These are phyloP conservation scores for Hypotaenidia philippensis DNA, from an alignment of 2,797 vertebrate genomes.

Conservation along the genomic window DNA sequence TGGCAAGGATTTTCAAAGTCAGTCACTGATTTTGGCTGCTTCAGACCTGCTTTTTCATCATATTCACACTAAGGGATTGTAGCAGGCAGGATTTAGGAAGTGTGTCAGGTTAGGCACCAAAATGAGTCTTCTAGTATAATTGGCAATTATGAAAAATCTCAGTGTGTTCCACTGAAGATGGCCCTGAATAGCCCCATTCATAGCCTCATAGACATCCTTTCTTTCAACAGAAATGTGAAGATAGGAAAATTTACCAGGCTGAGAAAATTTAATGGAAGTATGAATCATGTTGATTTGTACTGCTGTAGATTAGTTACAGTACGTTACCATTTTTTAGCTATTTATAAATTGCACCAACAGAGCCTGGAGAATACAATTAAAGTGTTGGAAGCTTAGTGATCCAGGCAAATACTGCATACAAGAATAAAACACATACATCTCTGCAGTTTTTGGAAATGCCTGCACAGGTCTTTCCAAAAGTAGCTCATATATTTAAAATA, in stretches of 20 bases:
- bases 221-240: not conserved
- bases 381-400: not conserved
- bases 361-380: not conserved
- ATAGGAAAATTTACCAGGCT: not conserved
- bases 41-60: not conserved
- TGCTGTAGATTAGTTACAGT: constrained; percentile 21
- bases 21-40: not conserved
- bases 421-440: not conserved
- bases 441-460: not conserved
- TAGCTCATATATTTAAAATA: not conserved
- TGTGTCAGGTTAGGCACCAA: accelerated
- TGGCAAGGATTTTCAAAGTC: not conserved
- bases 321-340: not conserved
- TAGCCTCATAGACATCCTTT: not conserved
- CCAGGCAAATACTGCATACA: not conserved
- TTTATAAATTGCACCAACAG: not conserved
- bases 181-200: not conserved
- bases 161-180: not conserved
- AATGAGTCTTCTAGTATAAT: not conserved
- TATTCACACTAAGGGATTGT: not conserved
- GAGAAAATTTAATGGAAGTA: constrained; percentile 1
- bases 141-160: not conserved
- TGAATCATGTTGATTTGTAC: constrained; percentile 37
- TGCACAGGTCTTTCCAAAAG: not conserved
- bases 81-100: not conserved